phyloP scores from a whole-genome alignment of 2,797 vertebrate species.

The Acanthopagrus latus region DNA sequence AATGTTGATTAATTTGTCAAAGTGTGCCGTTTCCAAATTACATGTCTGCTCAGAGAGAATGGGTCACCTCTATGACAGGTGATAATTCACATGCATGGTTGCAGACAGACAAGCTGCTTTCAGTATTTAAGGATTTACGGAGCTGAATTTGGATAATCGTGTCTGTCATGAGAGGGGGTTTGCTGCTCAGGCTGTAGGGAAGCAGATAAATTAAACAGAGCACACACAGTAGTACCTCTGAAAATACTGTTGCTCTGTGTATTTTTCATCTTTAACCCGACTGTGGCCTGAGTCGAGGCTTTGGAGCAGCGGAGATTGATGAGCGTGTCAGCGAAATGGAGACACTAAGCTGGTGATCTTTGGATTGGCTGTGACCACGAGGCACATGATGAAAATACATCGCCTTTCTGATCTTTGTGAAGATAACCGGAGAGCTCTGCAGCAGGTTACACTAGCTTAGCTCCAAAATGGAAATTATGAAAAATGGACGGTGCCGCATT shows the following conservation, averaged over 20 bases:
- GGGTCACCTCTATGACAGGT: conserved; percentile 67
- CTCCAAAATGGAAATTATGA: conserved; percentile 71
- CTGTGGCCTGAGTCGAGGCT: conserved; percentile 46
- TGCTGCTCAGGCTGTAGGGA: conserved; percentile 52
- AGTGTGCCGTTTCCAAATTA: conserved; percentile 72
- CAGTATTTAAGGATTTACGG: conserved; percentile 55
- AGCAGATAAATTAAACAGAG: conserved; percentile 57
- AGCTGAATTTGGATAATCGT: conserved; percentile 58
- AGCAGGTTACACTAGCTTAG: conserved; percentile 53
- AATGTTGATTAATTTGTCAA: conserved; percentile 80
- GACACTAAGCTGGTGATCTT: conserved; percentile 67
- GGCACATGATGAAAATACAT: conserved; percentile 72
- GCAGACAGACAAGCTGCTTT: conserved; percentile 57
- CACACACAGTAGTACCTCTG: conserved; percentile 26
- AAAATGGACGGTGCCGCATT: conserved; percentile 65
- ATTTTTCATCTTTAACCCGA: conserved; percentile 61
- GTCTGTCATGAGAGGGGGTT: conserved; percentile 42
- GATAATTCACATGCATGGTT: conserved; percentile 75
- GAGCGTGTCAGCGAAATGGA: conserved; percentile 66
- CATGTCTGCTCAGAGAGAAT: conserved; percentile 61
- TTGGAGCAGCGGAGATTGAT: conserved; percentile 65
- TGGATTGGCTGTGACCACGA: conserved; percentile 62
- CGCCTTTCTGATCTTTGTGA: conserved; percentile 65
- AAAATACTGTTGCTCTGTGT: conserved; percentile 42
- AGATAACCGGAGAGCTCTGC: conserved; percentile 65